A percentile compares a stretch with the other conserved stretches of the same genome.
Conservation (phyloP, 2,797 vertebrate genomes). For the Lerista edwardsae region DNA sequence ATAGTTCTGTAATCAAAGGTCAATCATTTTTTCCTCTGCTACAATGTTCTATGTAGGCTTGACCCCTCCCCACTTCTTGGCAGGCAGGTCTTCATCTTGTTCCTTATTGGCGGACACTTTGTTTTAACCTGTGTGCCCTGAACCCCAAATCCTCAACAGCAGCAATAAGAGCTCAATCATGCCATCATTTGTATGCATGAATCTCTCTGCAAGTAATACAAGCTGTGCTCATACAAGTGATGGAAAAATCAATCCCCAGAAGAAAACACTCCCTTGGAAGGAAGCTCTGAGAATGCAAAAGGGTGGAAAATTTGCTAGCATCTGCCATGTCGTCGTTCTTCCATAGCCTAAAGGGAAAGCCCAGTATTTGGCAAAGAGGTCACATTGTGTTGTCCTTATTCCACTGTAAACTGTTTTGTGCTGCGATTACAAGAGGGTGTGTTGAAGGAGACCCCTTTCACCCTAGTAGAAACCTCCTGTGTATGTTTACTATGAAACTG, state of each 20-base stretch:
- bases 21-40: not conserved
- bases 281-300: not conserved
- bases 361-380: constrained; percentile 3
- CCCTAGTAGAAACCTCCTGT: too few species aligned
- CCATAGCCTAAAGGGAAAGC: not conserved
- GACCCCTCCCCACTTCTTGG: not conserved
- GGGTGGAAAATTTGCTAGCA: not conserved
- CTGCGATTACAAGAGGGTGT: too few species aligned
- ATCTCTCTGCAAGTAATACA: not conserved
- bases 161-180: constrained; percentile 4
- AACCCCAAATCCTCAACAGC: constrained; percentile 13
- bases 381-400: not conserved
- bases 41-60: not conserved
- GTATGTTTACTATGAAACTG: too few species aligned
- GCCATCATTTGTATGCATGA: not conserved
- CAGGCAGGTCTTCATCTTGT: not conserved
- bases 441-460: too few species aligned
- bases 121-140: constrained; percentile 30
- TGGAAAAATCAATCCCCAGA: not conserved
- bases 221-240: fast-evolving
- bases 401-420: too few species aligned
- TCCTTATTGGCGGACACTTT: constrained; percentile 12
- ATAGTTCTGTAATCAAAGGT: constrained; percentile 14
- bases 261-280: constrained; percentile 9
- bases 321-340: constrained; percentile 9